phyloP scores from a whole-genome alignment of 2,797 vertebrate genomes.

The Halcyon badia region DNA sequence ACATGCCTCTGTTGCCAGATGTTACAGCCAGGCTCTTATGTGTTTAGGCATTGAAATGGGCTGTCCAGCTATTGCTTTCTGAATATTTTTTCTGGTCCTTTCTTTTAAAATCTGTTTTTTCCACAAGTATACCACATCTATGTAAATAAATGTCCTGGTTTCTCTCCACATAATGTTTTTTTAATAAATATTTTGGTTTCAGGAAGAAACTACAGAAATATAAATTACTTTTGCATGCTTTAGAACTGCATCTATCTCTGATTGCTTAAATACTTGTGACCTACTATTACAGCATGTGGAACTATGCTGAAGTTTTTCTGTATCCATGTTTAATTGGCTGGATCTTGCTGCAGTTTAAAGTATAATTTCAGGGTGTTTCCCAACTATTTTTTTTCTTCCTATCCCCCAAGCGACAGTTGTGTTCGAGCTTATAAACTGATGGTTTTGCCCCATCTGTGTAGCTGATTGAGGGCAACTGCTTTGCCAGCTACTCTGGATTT shows the following conservation, averaged over 20 bases:
- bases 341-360: neutral
- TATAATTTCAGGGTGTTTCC: slow-evolving; percentile 17
- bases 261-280: neutral
- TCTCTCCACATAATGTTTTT: neutral
- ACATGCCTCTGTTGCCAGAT: neutral
- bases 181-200: neutral
- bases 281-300: neutral
- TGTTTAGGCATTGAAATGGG: neutral
- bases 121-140: accelerated
- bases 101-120: neutral
- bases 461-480: neutral
- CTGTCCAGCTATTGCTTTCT: neutral
- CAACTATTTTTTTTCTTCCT: neutral
- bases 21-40: neutral
- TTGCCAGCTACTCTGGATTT: neutral
- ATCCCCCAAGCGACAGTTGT: neutral
- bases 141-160: neutral
- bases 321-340: neutral
- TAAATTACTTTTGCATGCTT: neutral
- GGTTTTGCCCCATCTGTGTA: neutral
- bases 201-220: neutral
- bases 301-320: neutral
- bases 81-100: neutral
- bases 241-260: neutral
- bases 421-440: neutral